Conservation (phyloP, 2,888 invertebrate genomes). For the Pandemis cinnamomeana region DNA sequence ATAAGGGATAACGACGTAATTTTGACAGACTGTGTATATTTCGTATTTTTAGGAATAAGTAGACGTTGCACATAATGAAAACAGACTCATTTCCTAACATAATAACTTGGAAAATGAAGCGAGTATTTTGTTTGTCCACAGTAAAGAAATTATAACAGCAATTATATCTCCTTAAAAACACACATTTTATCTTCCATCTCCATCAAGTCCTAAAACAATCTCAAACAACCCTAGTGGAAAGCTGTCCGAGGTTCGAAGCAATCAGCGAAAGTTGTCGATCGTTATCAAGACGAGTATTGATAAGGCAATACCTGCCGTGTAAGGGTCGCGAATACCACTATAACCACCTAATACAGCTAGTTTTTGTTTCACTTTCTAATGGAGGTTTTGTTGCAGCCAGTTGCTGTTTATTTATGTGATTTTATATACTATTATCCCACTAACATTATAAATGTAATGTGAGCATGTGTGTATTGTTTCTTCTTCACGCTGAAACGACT, state of each 20-base stretch:
- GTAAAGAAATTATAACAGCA: background rate
- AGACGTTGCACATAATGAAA: no score
- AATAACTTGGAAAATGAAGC: no score
- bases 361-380: constrained; percentile 41
- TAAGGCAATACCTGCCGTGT: constrained; percentile 43
- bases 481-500: no score
- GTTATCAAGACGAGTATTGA: constrained; percentile 50
- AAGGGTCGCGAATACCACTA: constrained; percentile 21
- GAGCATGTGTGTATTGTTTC: no score
- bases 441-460: background rate
- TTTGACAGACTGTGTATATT: no score
- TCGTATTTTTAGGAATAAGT: no score
- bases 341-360: constrained; percentile 34
- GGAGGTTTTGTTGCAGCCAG: background rate
- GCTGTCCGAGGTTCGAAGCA: constrained; percentile 43
- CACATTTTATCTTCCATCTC: background rate
- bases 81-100: no score
- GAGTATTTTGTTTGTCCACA: no score
- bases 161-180: background rate
- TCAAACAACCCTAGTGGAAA: constrained; percentile 45
- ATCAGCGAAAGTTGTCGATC: constrained; percentile 52
- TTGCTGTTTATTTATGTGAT: background rate
- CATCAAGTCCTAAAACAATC: constrained; percentile 27
- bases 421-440: background rate
- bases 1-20: no score